Conservation (phyloP, 2,113 vertebrate species). For the Lepus europaeus region DNA sequence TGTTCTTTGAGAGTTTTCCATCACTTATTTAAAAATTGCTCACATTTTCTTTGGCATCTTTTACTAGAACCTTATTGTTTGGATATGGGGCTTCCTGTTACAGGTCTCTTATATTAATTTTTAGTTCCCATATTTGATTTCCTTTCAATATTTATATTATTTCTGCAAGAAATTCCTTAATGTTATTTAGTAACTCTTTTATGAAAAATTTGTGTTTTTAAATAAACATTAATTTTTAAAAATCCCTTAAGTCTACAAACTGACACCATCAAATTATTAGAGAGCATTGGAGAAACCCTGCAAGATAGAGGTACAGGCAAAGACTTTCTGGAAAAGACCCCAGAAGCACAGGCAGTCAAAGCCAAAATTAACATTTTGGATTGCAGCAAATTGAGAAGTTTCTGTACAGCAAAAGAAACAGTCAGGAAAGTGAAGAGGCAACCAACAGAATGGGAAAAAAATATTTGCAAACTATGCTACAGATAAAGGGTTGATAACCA, state of each 20-base stretch:
- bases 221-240: neutral
- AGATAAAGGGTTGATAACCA: too few species aligned
- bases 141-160: neutral
- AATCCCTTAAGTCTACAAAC: neutral
- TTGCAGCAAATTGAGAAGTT: too few species aligned
- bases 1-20: neutral
- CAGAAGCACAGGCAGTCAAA: too few species aligned
- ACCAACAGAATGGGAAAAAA: too few species aligned
- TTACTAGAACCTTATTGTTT: neutral
- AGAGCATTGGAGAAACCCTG: too few species aligned
- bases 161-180: neutral
- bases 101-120: neutral
- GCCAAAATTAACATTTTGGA: too few species aligned
- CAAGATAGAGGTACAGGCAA: too few species aligned
- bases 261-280: too few species aligned
- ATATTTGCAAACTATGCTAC: too few species aligned
- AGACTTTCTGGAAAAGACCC: too few species aligned
- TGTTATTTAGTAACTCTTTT: neutral
- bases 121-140: neutral
- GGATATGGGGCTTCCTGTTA: neutral
- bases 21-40: neutral
- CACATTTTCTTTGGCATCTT: neutral
- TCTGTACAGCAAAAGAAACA: too few species aligned
- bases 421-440: too few species aligned
- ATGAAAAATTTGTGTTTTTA: constrained; percentile 23